phyloP scores from a whole-genome alignment of 1,140 invertebrate species.

The Araneus ventricosus region DNA sequence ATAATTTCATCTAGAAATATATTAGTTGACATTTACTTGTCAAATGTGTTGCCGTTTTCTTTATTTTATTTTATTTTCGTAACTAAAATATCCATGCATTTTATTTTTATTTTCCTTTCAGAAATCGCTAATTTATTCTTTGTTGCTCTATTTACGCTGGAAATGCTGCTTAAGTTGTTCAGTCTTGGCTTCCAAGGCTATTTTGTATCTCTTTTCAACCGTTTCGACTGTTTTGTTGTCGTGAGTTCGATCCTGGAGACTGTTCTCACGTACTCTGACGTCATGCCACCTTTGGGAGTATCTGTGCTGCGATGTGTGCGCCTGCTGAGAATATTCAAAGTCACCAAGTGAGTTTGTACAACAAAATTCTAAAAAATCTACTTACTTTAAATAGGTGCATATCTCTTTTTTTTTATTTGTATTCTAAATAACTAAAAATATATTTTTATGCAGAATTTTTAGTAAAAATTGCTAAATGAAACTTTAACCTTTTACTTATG shows the following conservation, averaged over 20 bases:
- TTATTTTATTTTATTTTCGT: no score
- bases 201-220: slow-evolving; percentile 84
- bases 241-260: slow-evolving; percentile 84
- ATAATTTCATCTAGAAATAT: no score
- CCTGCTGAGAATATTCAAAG: slow-evolving; percentile 84
- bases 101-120: slow-evolving; percentile 78
- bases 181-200: slow-evolving; percentile 92
- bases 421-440: no score
- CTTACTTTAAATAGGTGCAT: no score
- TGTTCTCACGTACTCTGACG: slow-evolving; percentile 82
- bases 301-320: slow-evolving; percentile 84
- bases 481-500: no score
- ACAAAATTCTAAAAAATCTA: no score
- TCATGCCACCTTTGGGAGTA: slow-evolving; percentile 84
- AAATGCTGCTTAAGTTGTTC: slow-evolving; percentile 99
- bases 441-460: no score
- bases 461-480: no score
- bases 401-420: no score
- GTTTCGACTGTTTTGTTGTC: slow-evolving; percentile 85
- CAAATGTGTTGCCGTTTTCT: no score
- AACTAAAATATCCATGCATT: no score
- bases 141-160: slow-evolving; percentile 97
- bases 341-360: slow-evolving; percentile 81
- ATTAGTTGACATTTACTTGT: no score
- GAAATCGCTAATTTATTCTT: slow-evolving; percentile 98